Evolutionary conservation across 2,113 vertebrate genomes (phyloP), one percentile per base, ranked within the genome.

Genomic region (Serilophus lunatus): DNA sequence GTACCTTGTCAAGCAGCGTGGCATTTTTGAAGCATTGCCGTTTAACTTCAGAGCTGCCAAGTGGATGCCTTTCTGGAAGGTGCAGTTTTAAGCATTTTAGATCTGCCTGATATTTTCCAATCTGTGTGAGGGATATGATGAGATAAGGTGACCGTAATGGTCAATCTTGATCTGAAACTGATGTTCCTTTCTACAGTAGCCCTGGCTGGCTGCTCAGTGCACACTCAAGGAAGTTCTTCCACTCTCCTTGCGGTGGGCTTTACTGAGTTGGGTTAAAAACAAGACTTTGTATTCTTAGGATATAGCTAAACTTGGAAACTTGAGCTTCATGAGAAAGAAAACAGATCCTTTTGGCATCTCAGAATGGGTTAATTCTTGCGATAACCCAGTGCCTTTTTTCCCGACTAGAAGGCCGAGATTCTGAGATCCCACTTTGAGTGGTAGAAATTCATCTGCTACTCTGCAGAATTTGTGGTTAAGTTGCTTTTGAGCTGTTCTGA

Each of bases 261-360:
- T 95, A 3, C 26, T 40, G 38, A 81, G 33, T 4, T 92, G 82
- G 51, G 70, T 80, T 79, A 22, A 91, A 93, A 87, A 1, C 42
- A 80, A 45, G 45, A 57, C 63, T 80, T 86, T 22, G 17, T 47
- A 53, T 63, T 90, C 57, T 44, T 63, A 95, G 66, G 65, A 82
- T 0, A 0, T 74, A 94, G 88, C 50, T 59, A 70, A 72, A 92
- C 33, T 63, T 96, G 79, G 90, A 94, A 90, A 94, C 63, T 9
- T 88, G 76, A 94, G 71, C 82, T 92, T 82, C 71, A 77, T 63
- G 50, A 82, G 82, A 93, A 90, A 82, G 86, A 77, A 86, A 92
- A 35, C 28, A 35, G 35, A 72, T 92, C 36, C 19, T 88, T 79
- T 59, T 86, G 66, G 59, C 63, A 35, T 93, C 68, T 77, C 38